Base-by-base conservation (phyloP, 2,113 vertebrate genomes). In the Gadus macrocephalus region DNA sequence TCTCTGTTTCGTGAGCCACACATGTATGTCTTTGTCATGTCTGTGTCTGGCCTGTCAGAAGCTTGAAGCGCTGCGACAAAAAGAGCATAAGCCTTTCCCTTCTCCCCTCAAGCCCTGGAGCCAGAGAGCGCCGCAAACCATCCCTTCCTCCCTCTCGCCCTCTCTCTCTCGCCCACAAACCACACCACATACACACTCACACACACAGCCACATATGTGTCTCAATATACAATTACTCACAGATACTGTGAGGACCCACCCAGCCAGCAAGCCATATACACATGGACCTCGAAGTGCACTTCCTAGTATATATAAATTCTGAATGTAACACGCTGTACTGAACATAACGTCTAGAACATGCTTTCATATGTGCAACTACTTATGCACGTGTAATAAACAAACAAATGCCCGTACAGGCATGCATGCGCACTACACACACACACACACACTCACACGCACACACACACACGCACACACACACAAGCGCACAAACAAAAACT, bases 1-100 rank as follows among this genome's bases (percentile, higher is more conserved):
- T 60, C 55, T 61, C 15, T 67, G 12, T 31, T 20, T 35, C n/a
- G 38, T 19, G 7, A 11, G 64, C 64, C 42, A 53, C 38, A 53
- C 38, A 66, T 66, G 64, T 53, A 22, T 53, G 38, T 22, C n/a
- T 53, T 66, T 66, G 27, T 85, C 73, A 42, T 74, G 35, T n/a
- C 27, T n/a, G 70, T 85, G 83, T 77, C 84, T 78, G 73, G 79
- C 73, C 80, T 87, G 79, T 87, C 81, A 83, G 78, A 72, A 72
- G 67, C 83, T 73, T 78, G 81, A 85, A 8, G 74, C 70, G 38
- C 25, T 38, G 15, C 53, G 42, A 75, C 71, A 77, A 79, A 79
- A 77, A 64, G 60, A 53, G 20, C 74, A 80, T 81, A 82, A 86
- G 86, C 80, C 83, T 80, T 73, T 69, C 70, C 35, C 75, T 72